Percentiles rank a stretch among this genome's conserved stretches.
Evolutionary conservation across 2,113 vertebrate genomes (phyloP).

Genomic region (Nesoenas mayeri): DNA sequence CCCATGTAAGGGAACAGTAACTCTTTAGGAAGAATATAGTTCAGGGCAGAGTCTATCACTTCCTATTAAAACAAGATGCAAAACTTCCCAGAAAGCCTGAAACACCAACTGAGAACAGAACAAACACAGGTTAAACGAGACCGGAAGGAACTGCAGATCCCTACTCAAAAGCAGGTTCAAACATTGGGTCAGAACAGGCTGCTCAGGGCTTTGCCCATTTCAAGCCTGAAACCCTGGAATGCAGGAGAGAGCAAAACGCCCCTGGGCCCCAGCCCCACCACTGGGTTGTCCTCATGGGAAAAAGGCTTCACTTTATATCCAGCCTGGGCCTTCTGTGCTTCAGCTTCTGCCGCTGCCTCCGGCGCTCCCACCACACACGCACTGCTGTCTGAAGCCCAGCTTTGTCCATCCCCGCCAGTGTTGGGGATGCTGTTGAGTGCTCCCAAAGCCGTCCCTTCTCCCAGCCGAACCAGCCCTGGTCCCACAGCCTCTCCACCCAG

Average conservation of each 20-base stretch:
- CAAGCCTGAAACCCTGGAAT: background rate
- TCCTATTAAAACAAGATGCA: background rate
- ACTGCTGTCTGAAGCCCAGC: background rate
- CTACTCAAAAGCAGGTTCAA: background rate
- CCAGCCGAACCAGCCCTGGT: background rate
- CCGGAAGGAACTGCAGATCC: background rate
- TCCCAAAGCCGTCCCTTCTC: background rate
- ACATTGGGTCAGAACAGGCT: background rate
- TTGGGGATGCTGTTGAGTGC: too few species aligned
- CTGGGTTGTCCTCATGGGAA: background rate
- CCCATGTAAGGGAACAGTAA: background rate
- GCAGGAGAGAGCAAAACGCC: background rate
- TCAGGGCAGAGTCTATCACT: background rate
- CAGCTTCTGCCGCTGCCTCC: background rate
- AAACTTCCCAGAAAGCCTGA: background rate
- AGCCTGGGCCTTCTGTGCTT: background rate
- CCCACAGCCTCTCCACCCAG: background rate
- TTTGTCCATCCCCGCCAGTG: rapidly evolving
- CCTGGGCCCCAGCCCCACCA: too few species aligned
- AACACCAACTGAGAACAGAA: background rate
- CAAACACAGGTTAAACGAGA: background rate
- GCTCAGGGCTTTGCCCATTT: background rate
- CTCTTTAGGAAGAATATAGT: background rate
- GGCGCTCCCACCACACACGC: rapidly evolving
- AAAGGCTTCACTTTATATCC: background rate